A percentile compares a stretch with the other conserved stretches of the same genome.
Conservation (phyloP, 2,888 invertebrate species). For the Leptopilina myrica region DNA sequence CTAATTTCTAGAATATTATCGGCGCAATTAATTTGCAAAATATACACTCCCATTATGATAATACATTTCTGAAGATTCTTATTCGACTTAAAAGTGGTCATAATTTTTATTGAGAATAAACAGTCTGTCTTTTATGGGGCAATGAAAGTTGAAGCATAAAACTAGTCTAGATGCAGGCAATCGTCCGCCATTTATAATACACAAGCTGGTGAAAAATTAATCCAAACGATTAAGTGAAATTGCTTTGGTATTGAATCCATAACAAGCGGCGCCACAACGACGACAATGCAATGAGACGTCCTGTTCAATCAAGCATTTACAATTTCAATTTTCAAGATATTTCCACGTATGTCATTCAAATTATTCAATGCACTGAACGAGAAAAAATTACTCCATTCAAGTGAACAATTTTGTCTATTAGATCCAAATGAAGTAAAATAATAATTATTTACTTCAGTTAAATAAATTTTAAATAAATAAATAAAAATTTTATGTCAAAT, state of each 20-base stretch:
- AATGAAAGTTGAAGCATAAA: conserved; percentile 12
- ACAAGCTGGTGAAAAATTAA: conserved; percentile 14
- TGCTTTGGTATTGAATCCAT: conserved; percentile 20
- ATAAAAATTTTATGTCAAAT: too few species aligned
- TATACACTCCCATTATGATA: not conserved
- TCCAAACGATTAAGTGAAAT: conserved; percentile 12
- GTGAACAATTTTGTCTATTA: too few species aligned
- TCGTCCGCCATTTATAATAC: conserved; percentile 8
- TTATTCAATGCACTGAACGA: too few species aligned
- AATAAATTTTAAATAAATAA: too few species aligned
- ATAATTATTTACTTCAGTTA: too few species aligned
- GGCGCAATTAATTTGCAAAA: not conserved
- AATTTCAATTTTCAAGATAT: not conserved
- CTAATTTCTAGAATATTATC: too few species aligned
- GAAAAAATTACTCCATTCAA: too few species aligned
- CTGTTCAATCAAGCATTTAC: not conserved
- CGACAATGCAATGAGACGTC: not conserved
- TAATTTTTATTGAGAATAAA: not conserved
- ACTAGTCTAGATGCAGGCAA: conserved; percentile 17
- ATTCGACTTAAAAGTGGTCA: not conserved
- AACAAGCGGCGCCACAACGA: not conserved
- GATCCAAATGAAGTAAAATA: too few species aligned
- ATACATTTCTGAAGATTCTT: not conserved
- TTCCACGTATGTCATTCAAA: too few species aligned
- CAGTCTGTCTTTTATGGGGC: conserved; percentile 16